A percentile compares a stretch with the other conserved stretches of the same genome.
These are phyloP conservation scores for Celastrina argiolus DNA, from an alignment of 2,888 invertebrate species.

Conservation along the genomic window DNA sequence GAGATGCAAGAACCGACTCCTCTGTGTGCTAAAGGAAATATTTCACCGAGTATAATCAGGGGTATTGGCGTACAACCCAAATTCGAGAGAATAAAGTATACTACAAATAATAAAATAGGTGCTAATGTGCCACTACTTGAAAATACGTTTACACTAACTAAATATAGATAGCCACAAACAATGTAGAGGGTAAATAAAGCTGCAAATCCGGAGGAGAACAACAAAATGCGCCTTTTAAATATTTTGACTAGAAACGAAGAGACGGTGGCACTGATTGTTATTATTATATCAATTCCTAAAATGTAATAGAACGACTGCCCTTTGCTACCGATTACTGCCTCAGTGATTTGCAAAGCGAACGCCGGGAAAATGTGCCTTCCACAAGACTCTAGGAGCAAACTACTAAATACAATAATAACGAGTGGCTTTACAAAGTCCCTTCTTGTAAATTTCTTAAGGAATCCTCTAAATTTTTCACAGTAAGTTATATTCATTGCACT, in stretches of 20 bases:
- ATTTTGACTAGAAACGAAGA: constrained; percentile 49
- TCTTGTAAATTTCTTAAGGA: constrained; percentile 45
- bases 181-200: constrained; percentile 40
- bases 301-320: constrained; percentile 47
- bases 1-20: constrained; percentile 44
- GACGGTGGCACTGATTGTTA: constrained; percentile 43
- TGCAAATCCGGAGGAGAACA: constrained; percentile 48
- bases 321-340: constrained; percentile 44
- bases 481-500: constrained; percentile 27
- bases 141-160: constrained; percentile 39
- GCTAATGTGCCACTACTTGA: constrained; percentile 42
- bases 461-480: constrained; percentile 28
- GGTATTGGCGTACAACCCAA: constrained; percentile 58
- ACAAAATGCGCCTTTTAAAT: constrained; percentile 46
- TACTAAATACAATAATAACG: constrained; percentile 41
- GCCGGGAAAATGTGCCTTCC: constrained; percentile 54
- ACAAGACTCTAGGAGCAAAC: constrained; percentile 45
- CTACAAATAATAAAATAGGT: constrained; percentile 43
- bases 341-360: constrained; percentile 53
- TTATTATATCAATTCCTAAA: constrained; percentile 48
- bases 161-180: constrained; percentile 45
- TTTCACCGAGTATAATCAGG: constrained; percentile 52
- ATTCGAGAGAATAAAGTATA: constrained; percentile 51
- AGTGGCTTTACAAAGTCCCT: constrained; percentile 52
- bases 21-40: constrained; percentile 54